Evolutionary conservation across 2,113 vertebrate genomes (phyloP), one percentile per base, ranked within the genome.

Genomic region (Mobula birostris): DNA sequence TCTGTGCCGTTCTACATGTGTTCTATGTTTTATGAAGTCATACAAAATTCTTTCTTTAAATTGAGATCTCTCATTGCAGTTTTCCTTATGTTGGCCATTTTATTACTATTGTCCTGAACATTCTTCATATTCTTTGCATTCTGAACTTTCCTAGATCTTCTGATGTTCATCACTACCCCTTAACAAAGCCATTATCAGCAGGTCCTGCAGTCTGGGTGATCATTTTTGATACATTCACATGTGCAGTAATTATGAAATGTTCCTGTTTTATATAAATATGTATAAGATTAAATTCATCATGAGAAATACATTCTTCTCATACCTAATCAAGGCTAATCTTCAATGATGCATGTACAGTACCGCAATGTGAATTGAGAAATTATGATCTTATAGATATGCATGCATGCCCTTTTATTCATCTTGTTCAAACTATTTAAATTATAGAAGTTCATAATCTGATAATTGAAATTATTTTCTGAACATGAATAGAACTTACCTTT

Each of bases 161-260:
- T 76, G 29, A 66, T 90, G 61, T 68, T 90, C 58, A 88, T 36
- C 36, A 29, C 8, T 27, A 74, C 36, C 19, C 91, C 19, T 32
- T 32, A 36, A 40, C 32, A 92, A 91, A 36, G 36, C 9, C 90
- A 12, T 40, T 40, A 56, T 72, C 24, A 70, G 70, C 24, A 27
- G 32, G 2, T 74, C 11, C 90, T 74, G 36, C 68, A 48, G 40
- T 56, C 24, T 74, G 72, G 36, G 58, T 66, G n/a, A 79, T 79
- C 32, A 88, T 63, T 63, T 66, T 19, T 66, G 27, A 88, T 29
- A 90, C 63, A 19, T 66, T 14, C 19, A 15, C 4, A 27, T 12
- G 11, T 74, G 91, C 36, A 93, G 12, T 8, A 93, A 72, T 66
- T 40, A 72, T 92, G 68, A 92, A 92, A 40, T 92, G 90, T 72